These are phyloP conservation scores for Cremastinae sp. DNA, from an alignment of 2,888 invertebrate genomes.

Conservation along the genomic window DNA sequence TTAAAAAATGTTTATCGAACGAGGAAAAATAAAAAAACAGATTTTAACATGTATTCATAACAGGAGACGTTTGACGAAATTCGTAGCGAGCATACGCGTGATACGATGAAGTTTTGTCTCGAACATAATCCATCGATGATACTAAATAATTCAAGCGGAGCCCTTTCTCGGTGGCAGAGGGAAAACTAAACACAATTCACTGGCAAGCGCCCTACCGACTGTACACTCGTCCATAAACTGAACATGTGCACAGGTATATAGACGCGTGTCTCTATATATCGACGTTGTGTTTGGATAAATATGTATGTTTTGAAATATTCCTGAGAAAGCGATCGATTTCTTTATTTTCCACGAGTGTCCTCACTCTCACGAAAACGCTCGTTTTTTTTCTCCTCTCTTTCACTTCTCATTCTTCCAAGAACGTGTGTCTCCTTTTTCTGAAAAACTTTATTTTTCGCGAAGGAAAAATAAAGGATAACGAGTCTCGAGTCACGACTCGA, in stretches of 20 bases:
- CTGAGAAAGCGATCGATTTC: slow-evolving; percentile 50
- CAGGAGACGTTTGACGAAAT: slow-evolving; percentile 1
- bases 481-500: not conserved
- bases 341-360: slow-evolving; percentile 21
- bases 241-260: slow-evolving; percentile 1
- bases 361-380: slow-evolving; percentile 17
- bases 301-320: slow-evolving; percentile 25
- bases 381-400: too few relatives aligned
- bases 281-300: not conserved
- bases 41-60: not conserved
- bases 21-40: not conserved
- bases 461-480: slow-evolving; percentile 15
- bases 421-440: slow-evolving; percentile 30
- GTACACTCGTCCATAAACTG: slow-evolving; percentile 3
- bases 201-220: slow-evolving; percentile 17
- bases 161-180: slow-evolving; percentile 18
- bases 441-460: slow-evolving; percentile 29
- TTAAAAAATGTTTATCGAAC: not conserved
- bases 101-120: slow-evolving; percentile 29
- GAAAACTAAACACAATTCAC: slow-evolving; percentile 1
- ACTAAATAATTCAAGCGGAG: slow-evolving; percentile 55
- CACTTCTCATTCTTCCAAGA: slow-evolving; percentile 16
- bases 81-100: slow-evolving; percentile 11
- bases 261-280: not conserved
- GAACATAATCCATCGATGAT: slow-evolving; percentile 43